A percentile compares a stretch with the other conserved stretches of the same genome.
These are phyloP conservation scores for Pentamera pediparva DNA, from an alignment of 53 echinoderm and acorn worm genomes.

Conservation along the genomic window DNA sequence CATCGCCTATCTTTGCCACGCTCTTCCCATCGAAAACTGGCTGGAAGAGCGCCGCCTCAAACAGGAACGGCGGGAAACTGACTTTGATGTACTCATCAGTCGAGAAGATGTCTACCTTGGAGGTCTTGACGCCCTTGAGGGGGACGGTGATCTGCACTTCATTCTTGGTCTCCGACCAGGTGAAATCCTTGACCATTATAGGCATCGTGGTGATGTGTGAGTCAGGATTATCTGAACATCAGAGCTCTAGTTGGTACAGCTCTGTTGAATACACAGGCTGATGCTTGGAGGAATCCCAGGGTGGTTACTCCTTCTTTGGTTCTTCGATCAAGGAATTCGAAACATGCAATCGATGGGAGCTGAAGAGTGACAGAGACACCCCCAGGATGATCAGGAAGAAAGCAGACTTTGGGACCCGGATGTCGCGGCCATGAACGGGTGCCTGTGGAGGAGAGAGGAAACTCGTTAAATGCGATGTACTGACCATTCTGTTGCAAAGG, in stretches of 20 bases:
- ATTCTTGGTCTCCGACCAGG: conserved; percentile 81
- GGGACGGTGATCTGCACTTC: conserved; percentile 81
- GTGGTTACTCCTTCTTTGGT: not conserved
- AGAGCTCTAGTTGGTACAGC: not conserved
- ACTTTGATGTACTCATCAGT: conserved; percentile 96
- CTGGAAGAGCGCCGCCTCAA: conserved; percentile 71
- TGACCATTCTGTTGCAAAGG: too few species aligned
- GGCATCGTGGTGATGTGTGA: conserved; percentile 57
- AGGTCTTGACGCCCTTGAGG: conserved; percentile 86
- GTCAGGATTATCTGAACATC: not conserved
- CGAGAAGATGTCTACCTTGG: conserved; percentile 93
- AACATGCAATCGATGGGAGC: conserved; percentile 1
- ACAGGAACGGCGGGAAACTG: conserved; percentile 71
- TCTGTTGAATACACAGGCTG: not conserved
- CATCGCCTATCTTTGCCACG: conserved; percentile 76
- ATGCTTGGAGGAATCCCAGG: not conserved
- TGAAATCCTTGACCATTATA: conserved; percentile 79
- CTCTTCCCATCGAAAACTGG: conserved; percentile 79
- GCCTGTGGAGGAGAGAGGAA: not conserved
- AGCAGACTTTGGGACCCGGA: conserved; percentile 9
- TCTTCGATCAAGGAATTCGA: conserved; percentile 5
- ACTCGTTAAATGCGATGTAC: too few species aligned
- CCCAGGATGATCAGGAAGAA: conserved; percentile 6
- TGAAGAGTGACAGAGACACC: conserved; percentile 19
- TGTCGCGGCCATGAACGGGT: not conserved